Evolutionary conservation across 1,140 invertebrate genomes (phyloP).

Genomic region (Bathynomus jamesi): DNA sequence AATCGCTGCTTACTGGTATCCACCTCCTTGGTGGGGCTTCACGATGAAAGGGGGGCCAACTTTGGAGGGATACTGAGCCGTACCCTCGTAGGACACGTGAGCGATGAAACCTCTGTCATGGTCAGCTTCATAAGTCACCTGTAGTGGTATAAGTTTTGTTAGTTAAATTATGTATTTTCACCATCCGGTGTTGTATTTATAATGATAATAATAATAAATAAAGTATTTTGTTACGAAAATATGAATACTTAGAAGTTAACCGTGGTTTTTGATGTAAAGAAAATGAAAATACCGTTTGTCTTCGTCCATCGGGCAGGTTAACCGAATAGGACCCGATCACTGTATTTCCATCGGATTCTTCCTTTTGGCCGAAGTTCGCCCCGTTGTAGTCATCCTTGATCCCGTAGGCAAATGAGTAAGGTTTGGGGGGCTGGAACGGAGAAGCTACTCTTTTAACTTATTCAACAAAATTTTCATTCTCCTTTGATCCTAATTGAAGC

Average conservation of each 20-base stretch:
- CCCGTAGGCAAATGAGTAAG: conserved; percentile 37
- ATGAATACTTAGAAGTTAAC: no score
- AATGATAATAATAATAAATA: no score
- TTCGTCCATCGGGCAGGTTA: conserved; percentile 39
- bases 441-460: no score
- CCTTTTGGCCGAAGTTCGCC: conserved; percentile 35
- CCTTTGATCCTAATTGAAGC: no score
- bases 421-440: conserved; percentile 26
- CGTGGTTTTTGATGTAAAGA: no score
- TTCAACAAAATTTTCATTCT: no score
- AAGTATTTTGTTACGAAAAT: no score
- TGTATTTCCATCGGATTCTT: conserved; percentile 37
- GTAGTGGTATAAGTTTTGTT: background rate
- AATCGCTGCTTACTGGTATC: conserved; percentile 21
- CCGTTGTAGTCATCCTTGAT: conserved; percentile 38
- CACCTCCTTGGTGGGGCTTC: conserved; percentile 15
- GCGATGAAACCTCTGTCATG: conserved; percentile 38
- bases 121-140: conserved; percentile 39
- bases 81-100: conserved; percentile 35
- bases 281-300: conserved; percentile 38
- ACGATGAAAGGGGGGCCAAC: conserved; percentile 27
- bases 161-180: no score
- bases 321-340: conserved; percentile 38
- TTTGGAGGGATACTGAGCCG: conserved; percentile 33
- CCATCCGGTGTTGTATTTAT: no score